Base-by-base conservation (phyloP, 2,888 invertebrate genomes). In the Agrotis clavis region DNA sequence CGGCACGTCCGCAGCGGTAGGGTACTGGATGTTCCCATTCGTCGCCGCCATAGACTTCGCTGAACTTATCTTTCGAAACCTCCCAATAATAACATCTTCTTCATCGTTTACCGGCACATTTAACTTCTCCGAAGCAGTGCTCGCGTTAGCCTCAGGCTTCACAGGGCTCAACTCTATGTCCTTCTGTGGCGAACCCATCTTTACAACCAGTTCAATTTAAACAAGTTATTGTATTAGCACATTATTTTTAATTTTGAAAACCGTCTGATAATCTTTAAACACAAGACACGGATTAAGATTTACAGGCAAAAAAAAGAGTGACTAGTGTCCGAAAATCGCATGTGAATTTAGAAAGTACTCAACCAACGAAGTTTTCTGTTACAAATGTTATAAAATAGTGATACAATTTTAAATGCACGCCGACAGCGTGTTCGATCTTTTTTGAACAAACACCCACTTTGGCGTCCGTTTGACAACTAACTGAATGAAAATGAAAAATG, bases 41-140 rank as follows among this genome's bases (percentile, higher is more conserved):
- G 96, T 96, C 50, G 96, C 96, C 35, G 96, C 96, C 96, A 96
- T 96, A 30, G 96, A 96, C 84, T 96, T 96, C 0, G 96, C 96
- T 0, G 96, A 96, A 83, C 96, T 96, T 74, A 96, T 96, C 86
- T 96, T 96, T 62, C 96, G 87, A 87, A 96, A 96, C 74, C 96
- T 90, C 16, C 96, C 96, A 61, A 96, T 96, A 69, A 96, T 96
- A 53, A 96, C 94, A 82, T 96, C 96, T 83, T 96, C 96, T 74
- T 96, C 95, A 63, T 95, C 95, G 47, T 91, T 89, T 6, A 90
- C 88, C 19, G 93, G 93, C 53, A 92, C 84, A 59, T 83, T 87
- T 47, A 92, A 75, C 51, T 89, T 91, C 4, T 94, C 93, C 1
- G 83, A 70, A 13, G 86, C 81, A 9, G 71, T 63, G 66, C 85